A percentile compares a stretch with the other conserved stretches of the same genome.
Conservation (phyloP, 2,113 vertebrate species). For the Scomber japonicus region DNA sequence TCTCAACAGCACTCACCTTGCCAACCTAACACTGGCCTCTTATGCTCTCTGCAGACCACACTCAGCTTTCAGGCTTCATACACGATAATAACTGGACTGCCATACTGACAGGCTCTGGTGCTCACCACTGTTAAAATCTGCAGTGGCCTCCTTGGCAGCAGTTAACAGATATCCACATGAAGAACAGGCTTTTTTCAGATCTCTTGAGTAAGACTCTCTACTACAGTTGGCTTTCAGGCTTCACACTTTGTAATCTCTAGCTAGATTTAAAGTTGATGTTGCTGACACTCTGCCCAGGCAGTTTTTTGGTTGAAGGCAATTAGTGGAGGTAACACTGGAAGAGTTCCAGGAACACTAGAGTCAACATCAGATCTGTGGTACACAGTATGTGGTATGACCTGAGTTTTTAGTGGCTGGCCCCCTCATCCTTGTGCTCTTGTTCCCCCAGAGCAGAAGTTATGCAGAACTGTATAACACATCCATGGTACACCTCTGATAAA, state of each 20-base stretch:
- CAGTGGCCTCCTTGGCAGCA: slow-evolving; percentile 49
- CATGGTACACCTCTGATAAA: too few species aligned
- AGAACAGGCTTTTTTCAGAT: slow-evolving; percentile 33
- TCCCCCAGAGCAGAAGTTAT: too few species aligned
- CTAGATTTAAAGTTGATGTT: slow-evolving; percentile 36
- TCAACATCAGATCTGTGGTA: too few species aligned
- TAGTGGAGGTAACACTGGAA: neutral
- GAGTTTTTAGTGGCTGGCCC: too few species aligned
- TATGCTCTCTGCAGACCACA: slow-evolving; percentile 21
- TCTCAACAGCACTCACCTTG: slow-evolving; percentile 66
- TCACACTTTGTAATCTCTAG: slow-evolving; percentile 49
- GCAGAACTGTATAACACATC: too few species aligned
- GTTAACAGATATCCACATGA: slow-evolving; percentile 52
- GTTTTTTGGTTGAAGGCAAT: neutral
- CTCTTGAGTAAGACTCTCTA: slow-evolving; percentile 17
- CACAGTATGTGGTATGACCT: too few species aligned
- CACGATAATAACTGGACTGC: slow-evolving; percentile 29
- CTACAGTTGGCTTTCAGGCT: slow-evolving; percentile 38
- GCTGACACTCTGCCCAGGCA: slow-evolving; percentile 24
- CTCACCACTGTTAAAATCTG: slow-evolving; percentile 48
- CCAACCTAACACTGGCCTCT: slow-evolving; percentile 47
- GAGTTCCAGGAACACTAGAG: too few species aligned
- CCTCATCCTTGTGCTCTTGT: too few species aligned
- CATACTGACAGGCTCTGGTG: slow-evolving; percentile 18
- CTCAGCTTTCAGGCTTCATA: slow-evolving; percentile 40